These are phyloP conservation scores for Miichthys miiuy DNA, from an alignment of 2,797 vertebrate species.

Conservation along the genomic window DNA sequence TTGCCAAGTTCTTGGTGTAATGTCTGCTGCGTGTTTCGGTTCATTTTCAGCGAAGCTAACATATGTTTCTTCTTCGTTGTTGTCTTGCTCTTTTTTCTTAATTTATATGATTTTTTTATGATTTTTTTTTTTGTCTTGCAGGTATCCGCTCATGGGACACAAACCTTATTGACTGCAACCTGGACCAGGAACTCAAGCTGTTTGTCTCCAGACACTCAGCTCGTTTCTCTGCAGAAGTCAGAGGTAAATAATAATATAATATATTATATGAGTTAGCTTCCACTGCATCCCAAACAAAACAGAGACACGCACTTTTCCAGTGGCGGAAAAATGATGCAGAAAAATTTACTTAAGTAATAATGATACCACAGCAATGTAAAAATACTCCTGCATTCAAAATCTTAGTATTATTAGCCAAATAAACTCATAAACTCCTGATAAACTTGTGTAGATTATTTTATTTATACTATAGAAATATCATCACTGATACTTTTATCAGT, in stretches of 20 bases:
- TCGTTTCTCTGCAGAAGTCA: constrained; percentile 95
- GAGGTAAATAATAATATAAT: constrained; percentile 87
- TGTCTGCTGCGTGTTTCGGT: constrained; percentile 25
- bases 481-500: not conserved
- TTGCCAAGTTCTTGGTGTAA: constrained; percentile 11
- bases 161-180: constrained; percentile 94
- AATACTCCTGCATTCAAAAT: not conserved
- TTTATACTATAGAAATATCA: not conserved
- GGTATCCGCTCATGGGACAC: constrained; percentile 99
- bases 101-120: not conserved
- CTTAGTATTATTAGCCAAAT: no score
- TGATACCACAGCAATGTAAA: not conserved
- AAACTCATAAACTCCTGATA: no score
- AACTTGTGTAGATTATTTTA: not conserved
- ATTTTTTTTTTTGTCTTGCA: constrained; percentile 73
- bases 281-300: not conserved
- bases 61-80: not conserved
- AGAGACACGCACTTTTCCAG: not conserved
- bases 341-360: not conserved
- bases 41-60: constrained; percentile 4
- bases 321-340: no score
- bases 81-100: constrained; percentile 9
- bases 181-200: constrained; percentile 98
- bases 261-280: not conserved
- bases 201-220: constrained; percentile 98